A percentile compares a stretch with the other conserved stretches of the same genome.
phyloP scores from a whole-genome alignment of 2,113 vertebrate genomes.

The Garra rufa region DNA sequence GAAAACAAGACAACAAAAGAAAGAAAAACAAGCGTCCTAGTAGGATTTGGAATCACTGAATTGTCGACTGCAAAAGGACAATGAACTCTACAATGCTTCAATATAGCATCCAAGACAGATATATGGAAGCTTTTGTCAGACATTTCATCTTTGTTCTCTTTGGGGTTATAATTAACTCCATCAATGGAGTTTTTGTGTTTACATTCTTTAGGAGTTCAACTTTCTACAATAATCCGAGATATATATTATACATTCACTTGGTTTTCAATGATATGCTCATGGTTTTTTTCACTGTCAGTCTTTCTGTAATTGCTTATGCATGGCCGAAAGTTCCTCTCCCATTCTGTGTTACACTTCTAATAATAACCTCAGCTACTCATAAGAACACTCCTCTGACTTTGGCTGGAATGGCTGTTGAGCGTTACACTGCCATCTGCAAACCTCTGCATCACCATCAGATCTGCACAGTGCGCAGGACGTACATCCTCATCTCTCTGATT shows the following conservation, averaged over 20 bases:
- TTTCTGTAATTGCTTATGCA: slow-evolving; percentile 59
- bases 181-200: slow-evolving; percentile 63
- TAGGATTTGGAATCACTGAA: background rate
- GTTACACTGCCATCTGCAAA: too few relatives aligned
- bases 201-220: slow-evolving; percentile 57
- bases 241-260: slow-evolving; percentile 69
- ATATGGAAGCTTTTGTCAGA: slow-evolving; percentile 13
- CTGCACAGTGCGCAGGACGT: too few relatives aligned
- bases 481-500: too few relatives aligned
- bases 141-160: slow-evolving; percentile 39
- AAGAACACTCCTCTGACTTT: slow-evolving; percentile 73
- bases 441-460: too few relatives aligned
- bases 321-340: background rate
- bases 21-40: too few relatives aligned
- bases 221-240: slow-evolving; percentile 65
- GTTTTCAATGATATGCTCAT: slow-evolving; percentile 70
- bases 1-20: background rate
- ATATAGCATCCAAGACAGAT: background rate
- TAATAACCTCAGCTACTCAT: slow-evolving; percentile 48
- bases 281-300: slow-evolving; percentile 55
- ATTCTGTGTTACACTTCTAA: slow-evolving; percentile 55
- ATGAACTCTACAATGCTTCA: slow-evolving; percentile 43
- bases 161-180: slow-evolving; percentile 42
- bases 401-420: slow-evolving; percentile 69
- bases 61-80: background rate